These are phyloP conservation scores for Chelmon rostratus DNA, from an alignment of 2,797 vertebrate genomes.

Conservation along the genomic window DNA sequence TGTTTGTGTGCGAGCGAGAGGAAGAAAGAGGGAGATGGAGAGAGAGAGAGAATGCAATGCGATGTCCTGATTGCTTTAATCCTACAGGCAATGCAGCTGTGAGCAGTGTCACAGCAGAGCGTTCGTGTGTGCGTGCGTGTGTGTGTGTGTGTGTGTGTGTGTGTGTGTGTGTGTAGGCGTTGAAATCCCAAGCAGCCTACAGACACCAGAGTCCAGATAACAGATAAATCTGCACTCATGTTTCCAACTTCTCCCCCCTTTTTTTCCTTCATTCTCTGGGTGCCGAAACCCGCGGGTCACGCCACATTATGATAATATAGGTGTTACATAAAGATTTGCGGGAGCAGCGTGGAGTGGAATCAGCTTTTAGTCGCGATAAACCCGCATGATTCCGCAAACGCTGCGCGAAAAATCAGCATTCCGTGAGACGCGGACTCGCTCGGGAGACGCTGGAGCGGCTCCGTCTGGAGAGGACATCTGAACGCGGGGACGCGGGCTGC, in stretches of 20 bases:
- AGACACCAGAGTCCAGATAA: constrained; percentile 57
- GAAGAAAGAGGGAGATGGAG: constrained; percentile 23
- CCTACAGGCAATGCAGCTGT: constrained; percentile 99
- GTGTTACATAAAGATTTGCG: constrained; percentile 74
- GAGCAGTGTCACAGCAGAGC: constrained; percentile 86
- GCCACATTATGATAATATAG: constrained; percentile 44
- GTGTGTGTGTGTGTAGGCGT: constrained; percentile 87
- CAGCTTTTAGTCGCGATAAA: constrained; percentile 63
- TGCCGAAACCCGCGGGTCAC: constrained; percentile 41
- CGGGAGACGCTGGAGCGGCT: constrained; percentile 68
- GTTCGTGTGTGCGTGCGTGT: constrained; percentile 51
- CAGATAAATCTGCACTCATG: constrained; percentile 49
- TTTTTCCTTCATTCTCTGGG: constrained; percentile 4
- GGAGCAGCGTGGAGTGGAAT: constrained; percentile 59
- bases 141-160: constrained; percentile 72
- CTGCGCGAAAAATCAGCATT: constrained; percentile 69
- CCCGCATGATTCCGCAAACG: constrained; percentile 68
- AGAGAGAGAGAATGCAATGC: constrained; percentile 80
- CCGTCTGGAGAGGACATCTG: constrained; percentile 65
- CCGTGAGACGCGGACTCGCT: constrained; percentile 57
- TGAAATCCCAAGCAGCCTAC: constrained; percentile 87
- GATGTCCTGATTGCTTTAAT: constrained; percentile 91
- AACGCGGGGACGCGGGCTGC: constrained; percentile 67
- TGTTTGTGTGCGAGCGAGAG: constrained; percentile 31
- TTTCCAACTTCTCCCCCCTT: constrained; percentile 54